Conservation (phyloP, 2,888 invertebrate genomes). For the Cyaniris semiargus region DNA sequence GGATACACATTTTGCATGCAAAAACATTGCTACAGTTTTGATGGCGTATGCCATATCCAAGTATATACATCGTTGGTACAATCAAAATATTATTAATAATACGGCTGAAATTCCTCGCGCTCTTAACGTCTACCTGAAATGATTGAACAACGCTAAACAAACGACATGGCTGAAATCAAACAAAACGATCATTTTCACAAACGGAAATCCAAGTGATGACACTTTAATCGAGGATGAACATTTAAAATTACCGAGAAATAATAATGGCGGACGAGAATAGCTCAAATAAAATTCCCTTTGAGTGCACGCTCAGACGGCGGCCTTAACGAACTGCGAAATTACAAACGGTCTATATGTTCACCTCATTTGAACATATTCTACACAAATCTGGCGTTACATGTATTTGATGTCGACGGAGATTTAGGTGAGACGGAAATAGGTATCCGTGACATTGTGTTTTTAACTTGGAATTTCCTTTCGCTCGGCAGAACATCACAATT, state of each 20-base stretch:
- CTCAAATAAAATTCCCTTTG: constrained; percentile 50
- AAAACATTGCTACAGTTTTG: no score
- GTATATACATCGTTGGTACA: no score
- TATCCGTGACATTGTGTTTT: constrained; percentile 16
- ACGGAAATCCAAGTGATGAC: background rate
- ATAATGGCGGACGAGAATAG: constrained; percentile 43
- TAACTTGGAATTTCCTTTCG: background rate
- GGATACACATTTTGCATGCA: no score
- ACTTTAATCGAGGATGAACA: constrained; percentile 8
- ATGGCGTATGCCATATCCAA: no score
- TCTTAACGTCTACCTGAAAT: background rate
- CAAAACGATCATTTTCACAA: background rate
- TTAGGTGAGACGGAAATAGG: constrained; percentile 12
- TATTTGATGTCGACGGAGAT: constrained; percentile 18
- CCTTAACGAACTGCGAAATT: constrained; percentile 58
- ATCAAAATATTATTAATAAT: no score
- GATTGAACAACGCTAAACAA: background rate
- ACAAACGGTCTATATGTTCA: constrained; percentile 37
- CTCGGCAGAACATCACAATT: background rate
- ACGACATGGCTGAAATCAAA: background rate
- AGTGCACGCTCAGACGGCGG: constrained; percentile 47
- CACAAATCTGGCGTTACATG: constrained; percentile 16
- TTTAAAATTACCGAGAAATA: constrained; percentile 33
- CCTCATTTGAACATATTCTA: constrained; percentile 29
- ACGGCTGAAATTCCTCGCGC: background rate